These are phyloP conservation scores for Anoplius nigerrimus DNA, from an alignment of 2,888 invertebrate genomes.

Conservation along the genomic window DNA sequence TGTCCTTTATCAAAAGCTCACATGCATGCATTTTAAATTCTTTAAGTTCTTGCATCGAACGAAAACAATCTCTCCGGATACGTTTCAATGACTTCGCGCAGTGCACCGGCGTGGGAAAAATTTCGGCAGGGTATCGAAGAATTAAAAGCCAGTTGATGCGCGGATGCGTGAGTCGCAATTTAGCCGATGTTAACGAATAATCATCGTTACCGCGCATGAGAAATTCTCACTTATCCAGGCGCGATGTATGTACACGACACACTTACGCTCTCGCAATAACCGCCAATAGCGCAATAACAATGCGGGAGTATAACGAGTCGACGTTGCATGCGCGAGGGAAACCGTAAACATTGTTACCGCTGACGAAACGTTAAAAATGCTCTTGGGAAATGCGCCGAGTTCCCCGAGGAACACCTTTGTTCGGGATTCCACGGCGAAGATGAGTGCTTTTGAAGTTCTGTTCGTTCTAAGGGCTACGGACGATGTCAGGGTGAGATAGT, in stretches of 20 bases:
- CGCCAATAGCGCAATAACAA: constrained; percentile 51
- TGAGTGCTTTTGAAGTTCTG: too few species aligned
- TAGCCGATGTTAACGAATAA: constrained; percentile 39
- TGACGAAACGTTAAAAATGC: constrained; percentile 32
- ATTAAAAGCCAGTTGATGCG: constrained; percentile 23
- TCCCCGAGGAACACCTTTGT: neutral
- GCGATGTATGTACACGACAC: constrained; percentile 21
- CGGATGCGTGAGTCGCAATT: constrained; percentile 12
- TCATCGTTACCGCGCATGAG: constrained; percentile 54
- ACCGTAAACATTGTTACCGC: constrained; percentile 47
- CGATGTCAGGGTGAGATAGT: too few species aligned
- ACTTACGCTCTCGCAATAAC: constrained; percentile 37
- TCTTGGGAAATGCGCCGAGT: constrained; percentile 7
- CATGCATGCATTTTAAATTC: too few species aligned
- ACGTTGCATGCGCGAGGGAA: constrained; percentile 44
- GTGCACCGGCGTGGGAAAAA: too few species aligned
- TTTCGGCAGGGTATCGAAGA: constrained; percentile 26
- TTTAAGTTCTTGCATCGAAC: too few species aligned
- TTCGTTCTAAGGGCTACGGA: too few species aligned
- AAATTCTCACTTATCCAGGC: constrained; percentile 49
- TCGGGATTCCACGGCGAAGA: neutral
- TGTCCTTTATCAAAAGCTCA: too few species aligned
- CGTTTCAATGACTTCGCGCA: too few species aligned
- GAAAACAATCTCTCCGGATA: too few species aligned
- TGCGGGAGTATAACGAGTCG: constrained; percentile 43